Evolutionary conservation across 2,797 vertebrate species (phyloP).

Genomic region (Rhinatrema bivittatum): DNA sequence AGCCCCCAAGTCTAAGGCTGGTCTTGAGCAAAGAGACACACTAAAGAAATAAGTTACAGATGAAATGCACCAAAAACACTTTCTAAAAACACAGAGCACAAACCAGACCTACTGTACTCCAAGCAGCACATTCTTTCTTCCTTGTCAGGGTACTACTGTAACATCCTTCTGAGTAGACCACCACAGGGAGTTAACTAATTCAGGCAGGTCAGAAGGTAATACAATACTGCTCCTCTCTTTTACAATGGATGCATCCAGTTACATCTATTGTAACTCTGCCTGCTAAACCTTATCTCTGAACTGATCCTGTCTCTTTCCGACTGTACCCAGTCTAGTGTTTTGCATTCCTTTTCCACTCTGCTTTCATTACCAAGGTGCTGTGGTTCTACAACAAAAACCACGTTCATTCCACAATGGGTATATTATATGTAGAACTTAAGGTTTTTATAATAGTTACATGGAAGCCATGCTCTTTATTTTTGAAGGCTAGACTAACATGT

Average conservation of each 20-base stretch:
- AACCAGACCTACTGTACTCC: background rate
- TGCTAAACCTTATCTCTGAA: slow-evolving; percentile 9
- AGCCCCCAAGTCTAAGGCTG: background rate
- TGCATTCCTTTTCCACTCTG: slow-evolving; percentile 2
- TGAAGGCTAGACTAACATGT: too few species aligned
- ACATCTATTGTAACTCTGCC: slow-evolving; percentile 10
- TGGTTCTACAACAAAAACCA: slow-evolving; percentile 3
- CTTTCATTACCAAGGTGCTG: slow-evolving; percentile 17
- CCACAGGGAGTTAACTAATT: background rate
- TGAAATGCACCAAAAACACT: too few species aligned
- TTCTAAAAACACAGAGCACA: slow-evolving; percentile 3
- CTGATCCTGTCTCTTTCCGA: background rate
- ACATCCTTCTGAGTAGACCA: slow-evolving; percentile 7
- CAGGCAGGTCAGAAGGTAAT: slow-evolving; percentile 12
- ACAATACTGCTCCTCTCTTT: background rate
- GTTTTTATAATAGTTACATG: too few species aligned
- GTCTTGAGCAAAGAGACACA: background rate
- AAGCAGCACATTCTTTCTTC: background rate
- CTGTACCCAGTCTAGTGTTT: slow-evolving; percentile 11
- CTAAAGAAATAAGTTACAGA: too few species aligned
- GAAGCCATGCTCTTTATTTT: too few species aligned
- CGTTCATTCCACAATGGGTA: background rate
- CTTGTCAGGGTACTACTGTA: too few species aligned
- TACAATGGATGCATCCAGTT: slow-evolving; percentile 9
- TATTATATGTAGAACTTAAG: too few species aligned